phyloP scores from a whole-genome alignment of 2,888 invertebrate genomes.

The Pherbina coryleti region DNA sequence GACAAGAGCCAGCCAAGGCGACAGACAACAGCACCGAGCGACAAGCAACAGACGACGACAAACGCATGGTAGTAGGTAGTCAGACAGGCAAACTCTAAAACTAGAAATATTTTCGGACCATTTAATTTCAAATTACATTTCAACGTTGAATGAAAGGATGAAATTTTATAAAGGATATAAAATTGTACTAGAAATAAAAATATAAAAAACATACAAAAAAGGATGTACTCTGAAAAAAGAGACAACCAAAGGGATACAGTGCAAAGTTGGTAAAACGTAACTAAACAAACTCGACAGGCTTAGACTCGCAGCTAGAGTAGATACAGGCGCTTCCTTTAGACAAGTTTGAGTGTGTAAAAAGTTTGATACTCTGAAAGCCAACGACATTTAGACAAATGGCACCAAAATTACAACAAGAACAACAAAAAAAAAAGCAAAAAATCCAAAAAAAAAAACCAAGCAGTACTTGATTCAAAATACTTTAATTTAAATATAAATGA shows the following conservation, averaged over 20 bases:
- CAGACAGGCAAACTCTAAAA: conserved; percentile 24
- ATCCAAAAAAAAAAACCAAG: not conserved
- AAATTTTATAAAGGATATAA: conserved; percentile 33
- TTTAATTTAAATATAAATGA: not conserved
- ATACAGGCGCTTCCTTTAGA: not conserved
- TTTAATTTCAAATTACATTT: conserved; percentile 44
- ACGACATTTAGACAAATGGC: not conserved
- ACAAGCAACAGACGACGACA: not conserved
- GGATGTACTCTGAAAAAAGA: not conserved
- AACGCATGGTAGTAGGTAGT: not conserved
- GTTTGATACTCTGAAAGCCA: not conserved
- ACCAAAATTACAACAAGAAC: not conserved
- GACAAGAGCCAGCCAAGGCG: not conserved
- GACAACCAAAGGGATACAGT: not conserved
- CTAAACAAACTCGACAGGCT: not conserved
- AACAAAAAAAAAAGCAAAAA: not conserved
- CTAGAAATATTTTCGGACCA: conserved; percentile 42
- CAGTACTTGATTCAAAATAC: not conserved
- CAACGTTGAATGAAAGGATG: conserved; percentile 32
- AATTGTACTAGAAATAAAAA: conserved; percentile 21
- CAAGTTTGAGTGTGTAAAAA: not conserved
- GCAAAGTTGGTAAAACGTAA: not conserved
- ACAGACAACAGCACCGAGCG: not conserved
- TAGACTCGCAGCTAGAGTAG: not conserved
- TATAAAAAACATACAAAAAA: not conserved